Evolutionary conservation across 2,797 vertebrate genomes (phyloP).

Genomic region (Simalia tracyae): DNA sequence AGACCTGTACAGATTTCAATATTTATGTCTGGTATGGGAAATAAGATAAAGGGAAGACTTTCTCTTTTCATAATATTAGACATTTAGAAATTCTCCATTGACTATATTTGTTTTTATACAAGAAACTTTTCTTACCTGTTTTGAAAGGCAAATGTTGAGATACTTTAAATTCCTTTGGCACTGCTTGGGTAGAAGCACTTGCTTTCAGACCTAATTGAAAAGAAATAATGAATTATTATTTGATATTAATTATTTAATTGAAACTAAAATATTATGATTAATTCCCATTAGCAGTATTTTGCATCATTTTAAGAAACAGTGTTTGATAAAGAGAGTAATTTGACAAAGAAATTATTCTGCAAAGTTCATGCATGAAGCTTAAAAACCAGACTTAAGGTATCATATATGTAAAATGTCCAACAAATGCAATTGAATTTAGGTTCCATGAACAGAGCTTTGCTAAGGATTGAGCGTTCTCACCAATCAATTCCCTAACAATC

Average conservation of each 20-base stretch:
- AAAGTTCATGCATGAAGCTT: not conserved
- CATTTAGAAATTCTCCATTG: not conserved
- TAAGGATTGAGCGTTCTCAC: not conserved
- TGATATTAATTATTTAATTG: not conserved
- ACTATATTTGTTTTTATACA: not conserved
- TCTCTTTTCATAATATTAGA: not conserved
- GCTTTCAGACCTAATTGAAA: constrained; percentile 63
- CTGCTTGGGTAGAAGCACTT: constrained; percentile 60
- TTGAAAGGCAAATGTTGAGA: constrained; percentile 70
- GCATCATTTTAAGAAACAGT: not conserved
- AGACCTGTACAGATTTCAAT: too few species aligned
- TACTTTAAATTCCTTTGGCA: constrained; percentile 69
- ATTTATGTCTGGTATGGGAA: not conserved
- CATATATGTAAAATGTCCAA: not conserved
- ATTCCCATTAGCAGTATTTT: not conserved
- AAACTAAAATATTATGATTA: not conserved
- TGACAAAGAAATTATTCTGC: not conserved
- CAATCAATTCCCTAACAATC: not conserved
- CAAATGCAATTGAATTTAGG: not conserved
- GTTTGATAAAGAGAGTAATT: not conserved
- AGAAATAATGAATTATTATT: not conserved
- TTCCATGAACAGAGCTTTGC: not conserved
- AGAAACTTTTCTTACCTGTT: constrained; percentile 70
- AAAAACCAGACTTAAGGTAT: not conserved
- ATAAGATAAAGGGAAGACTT: not conserved